A percentile compares a stretch with the other conserved stretches of the same genome.
Conservation (phyloP, 2,888 invertebrate genomes). For the Mylabris sibirica region DNA sequence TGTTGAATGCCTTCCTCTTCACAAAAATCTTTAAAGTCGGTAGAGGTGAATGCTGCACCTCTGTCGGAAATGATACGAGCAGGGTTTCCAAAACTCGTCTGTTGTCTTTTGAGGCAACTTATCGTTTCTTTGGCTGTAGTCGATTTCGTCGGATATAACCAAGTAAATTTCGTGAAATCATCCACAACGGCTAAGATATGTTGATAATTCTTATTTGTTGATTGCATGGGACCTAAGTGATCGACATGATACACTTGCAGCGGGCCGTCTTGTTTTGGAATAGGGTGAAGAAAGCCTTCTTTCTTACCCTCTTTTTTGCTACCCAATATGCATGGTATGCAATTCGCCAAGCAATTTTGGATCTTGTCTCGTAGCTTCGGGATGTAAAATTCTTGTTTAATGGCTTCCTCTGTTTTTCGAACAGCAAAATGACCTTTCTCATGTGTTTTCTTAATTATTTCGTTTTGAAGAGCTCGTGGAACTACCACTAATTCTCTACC, state of each 20-base stretch:
- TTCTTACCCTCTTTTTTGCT: slow-evolving; percentile 39
- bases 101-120: slow-evolving; percentile 32
- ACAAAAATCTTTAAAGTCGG: too few relatives aligned
- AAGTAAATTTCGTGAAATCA: slow-evolving; percentile 47
- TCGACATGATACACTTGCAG: slow-evolving; percentile 44
- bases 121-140: slow-evolving; percentile 43
- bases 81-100: slow-evolving; percentile 41
- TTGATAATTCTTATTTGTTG: slow-evolving; percentile 42
- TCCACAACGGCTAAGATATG: slow-evolving; percentile 49
- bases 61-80: slow-evolving; percentile 43
- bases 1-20: too few relatives aligned
- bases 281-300: slow-evolving; percentile 41
- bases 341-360: slow-evolving; percentile 26
- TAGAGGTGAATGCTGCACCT: slow-evolving; percentile 43
- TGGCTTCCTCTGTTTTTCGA: slow-evolving; percentile 36
- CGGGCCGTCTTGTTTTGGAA: slow-evolving; percentile 39
- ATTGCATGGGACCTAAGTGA: slow-evolving; percentile 43
- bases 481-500: slow-evolving; percentile 31
- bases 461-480: slow-evolving; percentile 34
- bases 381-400: slow-evolving; percentile 38
- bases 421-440: slow-evolving; percentile 37
- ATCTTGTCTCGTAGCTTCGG: slow-evolving; percentile 37
- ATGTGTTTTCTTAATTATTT: slow-evolving; percentile 31
- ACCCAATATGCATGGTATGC: slow-evolving; percentile 40
- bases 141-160: slow-evolving; percentile 48